Percentiles rank a stretch among this genome's conserved stretches.
Evolutionary conservation across 2,888 invertebrate genomes (phyloP).

Genomic region (Coremacera marginata): DNA sequence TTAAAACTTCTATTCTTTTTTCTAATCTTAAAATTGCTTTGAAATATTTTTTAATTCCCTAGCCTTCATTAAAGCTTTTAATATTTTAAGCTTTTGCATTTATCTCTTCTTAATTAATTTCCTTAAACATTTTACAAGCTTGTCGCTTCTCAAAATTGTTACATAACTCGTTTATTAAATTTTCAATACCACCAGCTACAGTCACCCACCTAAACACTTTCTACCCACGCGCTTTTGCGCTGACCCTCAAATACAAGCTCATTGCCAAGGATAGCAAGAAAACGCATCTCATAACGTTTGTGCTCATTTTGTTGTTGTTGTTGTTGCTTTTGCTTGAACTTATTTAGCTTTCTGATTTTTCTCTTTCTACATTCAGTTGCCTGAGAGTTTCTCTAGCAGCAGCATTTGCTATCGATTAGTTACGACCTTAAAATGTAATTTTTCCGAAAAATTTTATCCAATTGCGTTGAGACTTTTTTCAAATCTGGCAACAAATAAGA

Average conservation of each 20-base stretch:
- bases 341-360: neutral
- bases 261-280: conserved; percentile 24
- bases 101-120: no score
- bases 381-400: neutral
- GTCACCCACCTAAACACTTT: neutral
- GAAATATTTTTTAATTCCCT: no score
- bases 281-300: neutral
- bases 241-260: conserved; percentile 19
- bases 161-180: no score
- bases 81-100: no score
- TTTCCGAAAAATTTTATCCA: no score
- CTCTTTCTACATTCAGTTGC: neutral
- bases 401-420: neutral
- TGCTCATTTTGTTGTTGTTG: neutral
- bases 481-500: no score
- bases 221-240: neutral
- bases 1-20: no score
- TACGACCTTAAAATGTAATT: neutral
- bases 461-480: no score
- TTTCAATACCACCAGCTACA: neutral
- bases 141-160: no score
- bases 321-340: neutral
- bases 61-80: no score
- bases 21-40: no score
- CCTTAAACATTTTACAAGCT: no score